A percentile compares a stretch with the other conserved stretches of the same genome.
These are phyloP conservation scores for Dryas iulia DNA, from an alignment of 1,140 invertebrate genomes.

Conservation along the genomic window DNA sequence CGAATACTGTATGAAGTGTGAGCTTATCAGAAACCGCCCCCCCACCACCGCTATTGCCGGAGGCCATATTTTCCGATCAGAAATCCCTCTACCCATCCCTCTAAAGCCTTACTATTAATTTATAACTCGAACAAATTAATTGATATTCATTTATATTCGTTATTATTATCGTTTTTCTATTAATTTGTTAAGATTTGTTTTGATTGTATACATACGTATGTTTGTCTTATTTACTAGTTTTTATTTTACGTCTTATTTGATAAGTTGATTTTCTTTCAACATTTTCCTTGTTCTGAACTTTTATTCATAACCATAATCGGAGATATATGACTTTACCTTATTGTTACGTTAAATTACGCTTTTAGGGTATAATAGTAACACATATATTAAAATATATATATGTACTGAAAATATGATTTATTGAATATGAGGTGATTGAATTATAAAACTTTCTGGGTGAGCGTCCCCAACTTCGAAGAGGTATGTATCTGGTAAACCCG, in stretches of 20 bases:
- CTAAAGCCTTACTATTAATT: neutral
- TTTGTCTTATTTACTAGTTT: no score
- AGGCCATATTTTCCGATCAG: neutral
- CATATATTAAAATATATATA: neutral
- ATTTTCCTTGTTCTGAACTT: no score
- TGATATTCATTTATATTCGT: neutral
- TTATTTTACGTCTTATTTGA: no score
- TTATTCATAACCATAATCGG: no score
- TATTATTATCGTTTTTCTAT: neutral
- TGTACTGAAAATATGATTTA: neutral
- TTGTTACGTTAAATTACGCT: no score
- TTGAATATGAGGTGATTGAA: neutral
- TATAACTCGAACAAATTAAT: neutral
- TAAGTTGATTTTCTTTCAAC: no score
- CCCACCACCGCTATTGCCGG: neutral
- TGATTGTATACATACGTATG: no score
- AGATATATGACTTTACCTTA: no score
- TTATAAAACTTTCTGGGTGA: neutral
- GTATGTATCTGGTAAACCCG: neutral
- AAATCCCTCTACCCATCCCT: neutral
- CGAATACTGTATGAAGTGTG: neutral
- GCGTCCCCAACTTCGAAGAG: neutral
- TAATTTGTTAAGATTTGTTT: no score
- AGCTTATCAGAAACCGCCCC: neutral
- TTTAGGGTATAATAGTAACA: no score